Conservation (phyloP, 2,797 vertebrate genomes). For the Channallabes apus region DNA sequence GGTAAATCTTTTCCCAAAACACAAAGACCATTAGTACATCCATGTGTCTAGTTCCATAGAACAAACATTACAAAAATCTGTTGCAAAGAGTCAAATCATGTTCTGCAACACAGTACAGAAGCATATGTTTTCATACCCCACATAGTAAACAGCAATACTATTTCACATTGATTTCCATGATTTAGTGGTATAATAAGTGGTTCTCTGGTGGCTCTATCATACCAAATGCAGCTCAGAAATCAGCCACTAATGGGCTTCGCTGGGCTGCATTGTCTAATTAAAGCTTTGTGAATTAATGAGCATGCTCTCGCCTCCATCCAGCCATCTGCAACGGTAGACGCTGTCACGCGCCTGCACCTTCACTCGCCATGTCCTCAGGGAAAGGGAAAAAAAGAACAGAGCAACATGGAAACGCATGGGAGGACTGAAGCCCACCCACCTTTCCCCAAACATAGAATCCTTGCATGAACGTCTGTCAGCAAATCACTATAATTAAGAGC, state of each 20-base stretch:
- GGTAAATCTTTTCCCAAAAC: neutral
- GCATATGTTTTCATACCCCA: neutral
- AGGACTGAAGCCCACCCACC: constrained; percentile 37
- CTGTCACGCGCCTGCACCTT: constrained; percentile 51
- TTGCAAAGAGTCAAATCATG: neutral
- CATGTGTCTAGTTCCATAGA: neutral
- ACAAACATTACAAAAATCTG: neutral
- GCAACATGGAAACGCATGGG: constrained; percentile 11
- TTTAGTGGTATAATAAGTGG: constrained; percentile 12
- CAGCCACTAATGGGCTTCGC: constrained; percentile 46
- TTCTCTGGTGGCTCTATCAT: constrained; percentile 13
- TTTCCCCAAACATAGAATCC: constrained; percentile 18
- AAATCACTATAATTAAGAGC: constrained; percentile 60
- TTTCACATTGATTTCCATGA: neutral
- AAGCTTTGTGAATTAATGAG: constrained; percentile 44
- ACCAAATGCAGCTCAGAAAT: constrained; percentile 15
- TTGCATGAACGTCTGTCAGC: constrained; percentile 52
- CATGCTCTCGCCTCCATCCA: neutral
- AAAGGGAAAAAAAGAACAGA: constrained; percentile 8
- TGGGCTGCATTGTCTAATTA: constrained; percentile 47
- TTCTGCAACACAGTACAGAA: neutral
- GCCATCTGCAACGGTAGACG: constrained; percentile 3
- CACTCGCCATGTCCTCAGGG: constrained; percentile 2
- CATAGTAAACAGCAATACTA: neutral
- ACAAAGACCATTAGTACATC: neutral